Evolutionary conservation across 2,888 invertebrate species (phyloP).

Genomic region (Stenchaetothrips biformis): DNA sequence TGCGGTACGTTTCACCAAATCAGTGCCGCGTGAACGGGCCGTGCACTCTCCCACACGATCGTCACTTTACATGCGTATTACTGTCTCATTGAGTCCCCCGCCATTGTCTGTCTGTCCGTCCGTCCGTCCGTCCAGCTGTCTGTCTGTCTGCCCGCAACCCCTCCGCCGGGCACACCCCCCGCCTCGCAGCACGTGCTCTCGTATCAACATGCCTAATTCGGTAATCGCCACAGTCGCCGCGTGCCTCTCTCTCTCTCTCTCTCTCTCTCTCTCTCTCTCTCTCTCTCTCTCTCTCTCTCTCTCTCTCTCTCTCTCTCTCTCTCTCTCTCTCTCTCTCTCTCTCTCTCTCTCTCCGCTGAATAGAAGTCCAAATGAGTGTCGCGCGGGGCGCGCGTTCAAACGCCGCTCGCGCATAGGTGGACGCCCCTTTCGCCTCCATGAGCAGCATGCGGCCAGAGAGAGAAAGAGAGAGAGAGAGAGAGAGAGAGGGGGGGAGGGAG

Average conservation of each 20-base stretch:
- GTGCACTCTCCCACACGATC: not conserved
- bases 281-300: not conserved
- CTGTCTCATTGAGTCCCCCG: not conserved
- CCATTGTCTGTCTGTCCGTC: not conserved
- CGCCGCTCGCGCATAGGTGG: not conserved
- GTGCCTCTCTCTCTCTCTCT: not conserved
- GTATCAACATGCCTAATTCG: conserved; percentile 23
- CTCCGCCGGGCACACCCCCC: not conserved
- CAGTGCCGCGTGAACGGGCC: too few species aligned
- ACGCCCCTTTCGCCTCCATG: not conserved
- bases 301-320: not conserved
- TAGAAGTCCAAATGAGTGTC: conserved; percentile 18
- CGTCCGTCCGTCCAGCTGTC: too few species aligned
- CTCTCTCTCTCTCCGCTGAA: not conserved
- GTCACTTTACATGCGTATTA: not conserved
- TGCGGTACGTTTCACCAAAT: too few species aligned
- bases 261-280: not conserved
- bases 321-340: not conserved
- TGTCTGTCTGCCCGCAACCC: too few species aligned
- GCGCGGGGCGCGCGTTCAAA: not conserved
- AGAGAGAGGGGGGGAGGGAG: not conserved
- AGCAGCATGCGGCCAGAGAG: not conserved
- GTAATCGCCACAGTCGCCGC: not conserved
- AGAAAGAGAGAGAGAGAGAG: not conserved
- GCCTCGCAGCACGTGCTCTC: not conserved